Percentiles rank a stretch among this genome's conserved stretches.
phyloP scores from a whole-genome alignment of 2,888 invertebrate species.

The Dolichopus griseipennis region DNA sequence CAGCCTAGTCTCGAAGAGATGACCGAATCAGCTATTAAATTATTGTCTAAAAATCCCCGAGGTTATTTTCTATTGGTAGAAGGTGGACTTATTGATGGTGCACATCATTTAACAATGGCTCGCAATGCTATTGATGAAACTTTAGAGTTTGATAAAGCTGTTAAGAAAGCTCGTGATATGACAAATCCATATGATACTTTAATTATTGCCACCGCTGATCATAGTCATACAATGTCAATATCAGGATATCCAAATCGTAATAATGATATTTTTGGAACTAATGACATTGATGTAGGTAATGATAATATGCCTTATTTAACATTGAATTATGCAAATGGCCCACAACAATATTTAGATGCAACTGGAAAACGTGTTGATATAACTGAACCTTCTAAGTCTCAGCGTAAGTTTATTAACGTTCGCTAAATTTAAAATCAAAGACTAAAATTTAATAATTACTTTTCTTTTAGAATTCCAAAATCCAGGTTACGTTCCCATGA shows the following conservation, averaged over 20 bases:
- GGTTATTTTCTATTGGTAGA: slow-evolving; percentile 53
- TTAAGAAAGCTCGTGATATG: slow-evolving; percentile 50
- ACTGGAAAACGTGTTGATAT: slow-evolving; percentile 29
- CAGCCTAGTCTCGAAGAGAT: slow-evolving; percentile 59
- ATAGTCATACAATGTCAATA: slow-evolving; percentile 65
- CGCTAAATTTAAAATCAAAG: slow-evolving; percentile 19
- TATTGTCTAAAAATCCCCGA: slow-evolving; percentile 48
- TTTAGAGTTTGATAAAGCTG: slow-evolving; percentile 62
- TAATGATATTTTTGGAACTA: slow-evolving; percentile 46
- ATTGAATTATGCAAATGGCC: slow-evolving; percentile 66
- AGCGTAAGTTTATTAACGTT: slow-evolving; percentile 21
- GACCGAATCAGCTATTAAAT: slow-evolving; percentile 53
- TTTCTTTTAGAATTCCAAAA: slow-evolving; percentile 29
- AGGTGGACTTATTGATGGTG: slow-evolving; percentile 66
- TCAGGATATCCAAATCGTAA: slow-evolving; percentile 60
- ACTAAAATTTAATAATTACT: no score
- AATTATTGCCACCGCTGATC: slow-evolving; percentile 69
- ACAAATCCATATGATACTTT: slow-evolving; percentile 64
- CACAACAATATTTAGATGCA: slow-evolving; percentile 34
- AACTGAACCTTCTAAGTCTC: neutral
- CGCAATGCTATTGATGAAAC: slow-evolving; percentile 66
- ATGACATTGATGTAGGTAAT: slow-evolving; percentile 25
- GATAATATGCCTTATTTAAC: slow-evolving; percentile 54
- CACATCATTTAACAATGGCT: slow-evolving; percentile 60
- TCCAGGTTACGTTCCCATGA: slow-evolving; percentile 50